phyloP scores from a whole-genome alignment of 2,113 vertebrate species.

The Forbesichthys papilliferus region DNA sequence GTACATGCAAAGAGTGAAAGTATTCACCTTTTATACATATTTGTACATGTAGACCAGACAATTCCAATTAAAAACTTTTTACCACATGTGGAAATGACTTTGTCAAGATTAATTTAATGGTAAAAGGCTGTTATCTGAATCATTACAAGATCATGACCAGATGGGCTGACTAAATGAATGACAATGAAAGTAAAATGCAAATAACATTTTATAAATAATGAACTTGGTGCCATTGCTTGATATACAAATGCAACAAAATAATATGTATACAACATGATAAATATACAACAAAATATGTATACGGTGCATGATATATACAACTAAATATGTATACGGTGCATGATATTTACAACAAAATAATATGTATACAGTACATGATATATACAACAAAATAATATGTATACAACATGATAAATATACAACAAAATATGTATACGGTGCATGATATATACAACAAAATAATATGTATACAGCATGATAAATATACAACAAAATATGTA shows the following conservation, averaged over 20 bases:
- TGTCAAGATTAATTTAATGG: neutral
- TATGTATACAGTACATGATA: too few species aligned
- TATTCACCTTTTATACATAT: slow-evolving; percentile 74
- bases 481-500: neutral
- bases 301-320: neutral
- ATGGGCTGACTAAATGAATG: too few species aligned
- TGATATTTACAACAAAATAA: neutral
- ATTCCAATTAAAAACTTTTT: slow-evolving; percentile 70
- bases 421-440: too few species aligned
- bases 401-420: neutral
- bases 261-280: too few species aligned
- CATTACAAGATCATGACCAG: too few species aligned
- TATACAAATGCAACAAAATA: too few species aligned
- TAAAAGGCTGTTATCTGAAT: too few species aligned
- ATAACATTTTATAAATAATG: too few species aligned
- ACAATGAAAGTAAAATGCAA: too few species aligned
- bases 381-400: too few species aligned
- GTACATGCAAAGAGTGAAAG: slow-evolving; percentile 69
- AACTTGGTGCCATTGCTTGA: too few species aligned
- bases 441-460: neutral
- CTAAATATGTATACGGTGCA: neutral
- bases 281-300: neutral
- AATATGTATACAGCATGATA: neutral
- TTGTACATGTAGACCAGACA: slow-evolving; percentile 70
- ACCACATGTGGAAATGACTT: slow-evolving; percentile 47